These are phyloP conservation scores for Gracilinanus agilis DNA, from an alignment of 2,113 vertebrate genomes.

Conservation along the genomic window DNA sequence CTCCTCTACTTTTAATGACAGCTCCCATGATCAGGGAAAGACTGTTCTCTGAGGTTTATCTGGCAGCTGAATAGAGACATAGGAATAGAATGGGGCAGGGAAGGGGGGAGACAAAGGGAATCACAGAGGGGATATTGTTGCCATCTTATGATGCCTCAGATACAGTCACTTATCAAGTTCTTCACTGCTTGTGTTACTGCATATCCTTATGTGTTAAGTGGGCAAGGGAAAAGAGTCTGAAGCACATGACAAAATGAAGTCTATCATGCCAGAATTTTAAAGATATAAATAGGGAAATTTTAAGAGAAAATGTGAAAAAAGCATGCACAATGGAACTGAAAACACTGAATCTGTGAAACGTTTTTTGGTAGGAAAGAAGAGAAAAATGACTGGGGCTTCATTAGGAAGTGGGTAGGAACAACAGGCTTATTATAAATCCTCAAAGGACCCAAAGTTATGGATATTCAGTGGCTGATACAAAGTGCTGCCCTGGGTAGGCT, in stretches of 20 bases:
- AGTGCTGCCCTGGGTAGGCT: neutral
- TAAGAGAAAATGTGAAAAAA: too few relatives aligned
- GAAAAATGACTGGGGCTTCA: neutral
- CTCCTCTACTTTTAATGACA: neutral
- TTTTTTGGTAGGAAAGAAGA: neutral
- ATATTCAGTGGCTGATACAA: neutral
- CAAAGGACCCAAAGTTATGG: neutral
- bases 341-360: neutral
- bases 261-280: neutral
- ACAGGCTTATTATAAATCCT: neutral
- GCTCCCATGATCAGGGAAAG: neutral
- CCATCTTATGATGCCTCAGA: neutral
- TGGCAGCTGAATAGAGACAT: too few relatives aligned
- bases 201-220: too few relatives aligned
- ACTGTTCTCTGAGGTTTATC: rapidly evolving
- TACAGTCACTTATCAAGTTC: neutral
- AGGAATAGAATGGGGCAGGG: neutral
- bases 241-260: neutral
- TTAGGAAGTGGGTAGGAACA: neutral
- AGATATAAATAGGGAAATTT: neutral
- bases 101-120: neutral
- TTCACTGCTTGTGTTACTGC: neutral
- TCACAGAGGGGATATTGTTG: neutral
- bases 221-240: neutral
- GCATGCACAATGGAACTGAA: neutral